Evolutionary conservation across 2,888 invertebrate species (phyloP).

Genomic region (Cristatella mucedo): DNA sequence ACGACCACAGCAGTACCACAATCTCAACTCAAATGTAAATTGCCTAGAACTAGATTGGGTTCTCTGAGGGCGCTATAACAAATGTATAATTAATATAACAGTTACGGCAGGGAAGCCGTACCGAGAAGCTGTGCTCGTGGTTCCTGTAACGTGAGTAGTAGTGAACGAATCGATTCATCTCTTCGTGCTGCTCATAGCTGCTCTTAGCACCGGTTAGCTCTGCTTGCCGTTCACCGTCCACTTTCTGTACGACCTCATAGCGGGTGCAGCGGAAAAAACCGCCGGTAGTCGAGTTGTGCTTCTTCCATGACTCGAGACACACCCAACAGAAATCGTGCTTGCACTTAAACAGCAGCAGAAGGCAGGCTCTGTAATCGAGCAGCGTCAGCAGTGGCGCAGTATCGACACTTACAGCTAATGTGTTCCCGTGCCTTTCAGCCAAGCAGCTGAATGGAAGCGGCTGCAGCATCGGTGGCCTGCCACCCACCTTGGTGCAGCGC

Average conservation of each 20-base stretch:
- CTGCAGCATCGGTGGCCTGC: no score
- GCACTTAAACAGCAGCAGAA: constrained; percentile 47
- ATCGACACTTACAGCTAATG: neutral
- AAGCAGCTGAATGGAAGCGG: no score
- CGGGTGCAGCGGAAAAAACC: constrained; percentile 53
- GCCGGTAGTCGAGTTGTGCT: constrained; percentile 52
- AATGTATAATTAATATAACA: no score
- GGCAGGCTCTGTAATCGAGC: constrained; percentile 7
- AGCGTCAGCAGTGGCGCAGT: neutral
- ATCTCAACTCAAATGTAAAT: no score
- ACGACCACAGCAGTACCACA: no score
- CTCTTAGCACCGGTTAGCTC: constrained; percentile 45
- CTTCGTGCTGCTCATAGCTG: constrained; percentile 46
- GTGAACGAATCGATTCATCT: constrained; percentile 50
- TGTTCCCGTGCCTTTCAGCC: no score
- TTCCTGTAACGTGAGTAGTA: constrained; percentile 51
- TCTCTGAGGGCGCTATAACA: no score
- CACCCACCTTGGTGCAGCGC: constrained; percentile 57
- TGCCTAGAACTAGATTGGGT: no score
- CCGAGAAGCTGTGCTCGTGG: constrained; percentile 49
- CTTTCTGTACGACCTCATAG: constrained; percentile 49
- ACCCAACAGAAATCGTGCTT: constrained; percentile 59
- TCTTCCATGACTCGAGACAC: constrained; percentile 54
- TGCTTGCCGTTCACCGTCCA: constrained; percentile 47
- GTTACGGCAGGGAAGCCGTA: no score